A percentile compares a stretch with the other conserved stretches of the same genome.
These are phyloP conservation scores for Phymorhynchus buccinoides DNA, from an alignment of 1,140 invertebrate genomes.

Conservation along the genomic window DNA sequence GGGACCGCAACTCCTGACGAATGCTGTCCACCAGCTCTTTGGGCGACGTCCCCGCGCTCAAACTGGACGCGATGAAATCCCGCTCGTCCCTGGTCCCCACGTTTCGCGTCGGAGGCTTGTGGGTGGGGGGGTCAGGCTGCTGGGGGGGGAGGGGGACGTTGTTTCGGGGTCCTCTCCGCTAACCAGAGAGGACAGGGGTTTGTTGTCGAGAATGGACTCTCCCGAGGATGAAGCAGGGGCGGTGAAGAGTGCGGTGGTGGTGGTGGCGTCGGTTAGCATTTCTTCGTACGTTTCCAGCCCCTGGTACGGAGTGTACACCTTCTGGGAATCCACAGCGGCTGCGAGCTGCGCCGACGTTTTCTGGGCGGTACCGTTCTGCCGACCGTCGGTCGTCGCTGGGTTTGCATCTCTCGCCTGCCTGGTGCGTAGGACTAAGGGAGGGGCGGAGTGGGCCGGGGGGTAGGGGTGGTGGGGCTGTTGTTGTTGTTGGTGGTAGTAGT, in stretches of 20 bases:
- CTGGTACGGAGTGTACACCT: not conserved
- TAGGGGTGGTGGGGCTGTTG: constrained; percentile 26
- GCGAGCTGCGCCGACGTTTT: not conserved
- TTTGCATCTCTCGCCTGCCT: too few relatives aligned
- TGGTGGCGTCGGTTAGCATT: not conserved
- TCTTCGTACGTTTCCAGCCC: constrained; percentile 10
- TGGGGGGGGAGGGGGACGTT: constrained; percentile 7
- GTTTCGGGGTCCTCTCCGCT: constrained; percentile 5
- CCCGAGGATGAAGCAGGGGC: not conserved
- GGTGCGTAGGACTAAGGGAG: constrained; percentile 47
- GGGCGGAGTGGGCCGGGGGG: constrained; percentile 33
- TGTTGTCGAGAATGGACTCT: not conserved
- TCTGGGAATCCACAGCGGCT: not conserved
- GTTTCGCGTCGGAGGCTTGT: constrained; percentile 40
- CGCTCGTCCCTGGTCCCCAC: constrained; percentile 50
- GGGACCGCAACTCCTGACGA: constrained; percentile 43
- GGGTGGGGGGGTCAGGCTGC: constrained; percentile 28
- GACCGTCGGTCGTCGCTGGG: not conserved
- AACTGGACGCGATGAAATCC: constrained; percentile 51
- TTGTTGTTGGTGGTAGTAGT: too few relatives aligned
- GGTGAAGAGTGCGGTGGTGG: constrained; percentile 5
- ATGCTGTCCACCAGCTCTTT: constrained; percentile 51
- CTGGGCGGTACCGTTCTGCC: not conserved
- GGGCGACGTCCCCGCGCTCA: constrained; percentile 42
- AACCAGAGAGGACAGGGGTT: not conserved